Conservation (phyloP, 2,888 invertebrate genomes). For the Iselma pallidipennis region DNA sequence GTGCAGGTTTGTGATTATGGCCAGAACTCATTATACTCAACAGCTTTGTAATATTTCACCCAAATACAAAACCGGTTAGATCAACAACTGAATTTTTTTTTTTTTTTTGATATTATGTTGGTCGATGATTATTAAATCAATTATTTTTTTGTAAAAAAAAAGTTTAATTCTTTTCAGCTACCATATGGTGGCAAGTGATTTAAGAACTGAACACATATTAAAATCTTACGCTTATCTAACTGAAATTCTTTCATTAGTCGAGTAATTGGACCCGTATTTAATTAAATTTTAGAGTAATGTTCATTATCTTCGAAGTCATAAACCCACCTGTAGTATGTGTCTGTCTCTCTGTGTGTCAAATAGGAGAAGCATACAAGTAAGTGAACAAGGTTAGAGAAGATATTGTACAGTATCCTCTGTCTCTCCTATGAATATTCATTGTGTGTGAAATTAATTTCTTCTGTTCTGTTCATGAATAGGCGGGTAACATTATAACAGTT, state of each 20-base stretch:
- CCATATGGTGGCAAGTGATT: neutral
- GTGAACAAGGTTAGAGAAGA: neutral
- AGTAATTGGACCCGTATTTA: constrained; percentile 22
- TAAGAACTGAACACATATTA: neutral
- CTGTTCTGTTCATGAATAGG: neutral
- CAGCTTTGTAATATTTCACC: neutral
- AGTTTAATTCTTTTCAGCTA: neutral
- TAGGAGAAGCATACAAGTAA: neutral
- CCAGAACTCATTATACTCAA: constrained; percentile 17
- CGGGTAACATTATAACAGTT: neutral
- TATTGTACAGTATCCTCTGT: constrained; percentile 17
- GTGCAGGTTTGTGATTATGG: constrained; percentile 21
- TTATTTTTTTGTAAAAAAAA: neutral
- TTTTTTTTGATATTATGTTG: too few relatives aligned
- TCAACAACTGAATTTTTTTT: too few relatives aligned
- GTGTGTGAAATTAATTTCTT: neutral
- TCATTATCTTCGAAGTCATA: constrained; percentile 22
- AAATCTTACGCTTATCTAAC: neutral
- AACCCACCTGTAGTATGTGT: constrained; percentile 20
- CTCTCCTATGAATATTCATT: neutral
- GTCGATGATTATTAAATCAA: neutral
- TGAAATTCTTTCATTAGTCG: constrained; percentile 1
- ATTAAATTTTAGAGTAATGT: constrained; percentile 23
- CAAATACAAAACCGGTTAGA: neutral
- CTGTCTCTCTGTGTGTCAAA: neutral